phyloP scores from a whole-genome alignment of 2,888 invertebrate species.

The Cloeon dipterum region DNA sequence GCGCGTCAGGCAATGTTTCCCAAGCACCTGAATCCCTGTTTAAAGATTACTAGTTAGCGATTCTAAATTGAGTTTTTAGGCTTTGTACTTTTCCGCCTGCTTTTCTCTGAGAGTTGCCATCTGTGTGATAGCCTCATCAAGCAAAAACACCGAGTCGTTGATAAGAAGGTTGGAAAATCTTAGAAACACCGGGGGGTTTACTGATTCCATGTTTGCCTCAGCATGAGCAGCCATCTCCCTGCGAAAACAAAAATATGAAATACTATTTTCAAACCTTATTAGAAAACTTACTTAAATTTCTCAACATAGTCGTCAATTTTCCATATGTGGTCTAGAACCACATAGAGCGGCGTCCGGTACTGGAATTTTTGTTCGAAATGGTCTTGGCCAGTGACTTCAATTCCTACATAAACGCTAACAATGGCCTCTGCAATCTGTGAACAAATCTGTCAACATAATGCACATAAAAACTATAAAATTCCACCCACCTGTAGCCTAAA shows the following conservation, averaged over 20 bases:
- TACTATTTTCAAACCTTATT: too few species aligned
- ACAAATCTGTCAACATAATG: too few species aligned
- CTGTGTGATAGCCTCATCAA: conserved; percentile 77
- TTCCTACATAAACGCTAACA: conserved; percentile 84
- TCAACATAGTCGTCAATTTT: conserved; percentile 50
- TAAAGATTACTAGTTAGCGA: conserved; percentile 4
- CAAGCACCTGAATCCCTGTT: conserved; percentile 49
- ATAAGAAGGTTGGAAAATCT: conserved; percentile 89
- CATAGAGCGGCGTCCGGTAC: conserved; percentile 87
- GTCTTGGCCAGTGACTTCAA: conserved; percentile 91
- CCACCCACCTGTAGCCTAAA: conserved; percentile 34
- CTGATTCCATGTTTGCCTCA: conserved; percentile 69
- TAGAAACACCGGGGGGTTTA: conserved; percentile 74
- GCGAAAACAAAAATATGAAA: conserved; percentile 11
- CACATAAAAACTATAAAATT: conserved; percentile 5
- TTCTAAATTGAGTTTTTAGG: conserved; percentile 4
- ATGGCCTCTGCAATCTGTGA: conserved; percentile 52
- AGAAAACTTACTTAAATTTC: conserved; percentile 51
- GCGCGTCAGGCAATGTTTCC: conserved; percentile 39
- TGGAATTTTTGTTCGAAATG: conserved; percentile 95
- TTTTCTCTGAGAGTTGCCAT: conserved; percentile 72
- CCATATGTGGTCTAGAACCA: conserved; percentile 82
- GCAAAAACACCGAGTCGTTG: conserved; percentile 87
- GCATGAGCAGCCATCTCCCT: conserved; percentile 57
- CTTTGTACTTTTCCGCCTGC: conserved; percentile 41